Evolutionary conservation across 2,888 invertebrate species (phyloP).

Genomic region (Chouioia cunea): DNA sequence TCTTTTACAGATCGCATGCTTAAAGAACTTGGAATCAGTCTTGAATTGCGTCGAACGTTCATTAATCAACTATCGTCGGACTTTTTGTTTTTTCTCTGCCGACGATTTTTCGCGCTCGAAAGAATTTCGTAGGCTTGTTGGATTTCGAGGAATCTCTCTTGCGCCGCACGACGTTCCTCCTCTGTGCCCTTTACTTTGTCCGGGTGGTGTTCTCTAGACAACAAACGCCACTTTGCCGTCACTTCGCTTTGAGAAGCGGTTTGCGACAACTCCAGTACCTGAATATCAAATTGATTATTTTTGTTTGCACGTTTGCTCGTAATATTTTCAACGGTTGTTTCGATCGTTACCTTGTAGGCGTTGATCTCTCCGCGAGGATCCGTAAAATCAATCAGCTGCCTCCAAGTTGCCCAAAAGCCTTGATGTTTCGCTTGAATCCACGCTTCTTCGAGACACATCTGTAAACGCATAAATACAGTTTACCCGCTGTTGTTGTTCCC

Average conservation of each 20-base stretch:
- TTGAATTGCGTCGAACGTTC: not conserved
- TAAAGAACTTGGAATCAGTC: slow-evolving; percentile 7
- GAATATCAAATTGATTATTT: slow-evolving; percentile 37
- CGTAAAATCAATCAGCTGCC: slow-evolving; percentile 85
- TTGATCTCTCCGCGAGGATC: slow-evolving; percentile 94
- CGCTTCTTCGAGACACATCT: slow-evolving; percentile 74
- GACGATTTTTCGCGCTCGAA: slow-evolving; percentile 83
- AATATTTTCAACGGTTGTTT: too few species aligned
- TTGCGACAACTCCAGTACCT: slow-evolving; percentile 83
- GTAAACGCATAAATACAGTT: not conserved
- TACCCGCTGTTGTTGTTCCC: too few species aligned
- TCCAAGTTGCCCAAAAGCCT: slow-evolving; percentile 87
- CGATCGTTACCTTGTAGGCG: slow-evolving; percentile 79
- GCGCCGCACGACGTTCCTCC: slow-evolving; percentile 77
- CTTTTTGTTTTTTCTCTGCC: slow-evolving; percentile 81
- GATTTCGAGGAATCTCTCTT: slow-evolving; percentile 91
- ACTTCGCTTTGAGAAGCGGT: slow-evolving; percentile 89
- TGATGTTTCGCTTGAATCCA: slow-evolving; percentile 85
- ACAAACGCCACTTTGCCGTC: slow-evolving; percentile 82
- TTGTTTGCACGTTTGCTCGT: too few species aligned
- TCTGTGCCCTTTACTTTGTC: slow-evolving; percentile 87
- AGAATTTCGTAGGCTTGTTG: slow-evolving; percentile 93
- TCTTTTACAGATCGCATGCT: not conserved
- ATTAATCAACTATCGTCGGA: slow-evolving; percentile 61
- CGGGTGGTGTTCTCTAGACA: slow-evolving; percentile 91